Percentiles rank a stretch among this genome's conserved stretches.
Evolutionary conservation across 1,140 invertebrate species (phyloP).

Genomic region (Octopus bimaculoides): DNA sequence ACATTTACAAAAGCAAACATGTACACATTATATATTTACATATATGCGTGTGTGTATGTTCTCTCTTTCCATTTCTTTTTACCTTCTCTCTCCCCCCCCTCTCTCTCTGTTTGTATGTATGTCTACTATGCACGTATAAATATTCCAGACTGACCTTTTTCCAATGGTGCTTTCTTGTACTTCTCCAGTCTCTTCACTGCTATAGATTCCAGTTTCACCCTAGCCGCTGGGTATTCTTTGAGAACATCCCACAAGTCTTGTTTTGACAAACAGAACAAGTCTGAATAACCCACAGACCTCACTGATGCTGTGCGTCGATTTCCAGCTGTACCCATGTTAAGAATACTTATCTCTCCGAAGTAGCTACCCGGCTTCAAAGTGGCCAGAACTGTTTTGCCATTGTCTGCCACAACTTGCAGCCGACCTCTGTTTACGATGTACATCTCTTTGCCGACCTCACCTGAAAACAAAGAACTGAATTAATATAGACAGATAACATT

Average conservation of each 20-base stretch:
- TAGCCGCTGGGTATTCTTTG: constrained; percentile 95
- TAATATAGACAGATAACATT: background rate
- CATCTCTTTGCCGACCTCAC: constrained; percentile 98
- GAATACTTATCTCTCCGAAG: constrained; percentile 99
- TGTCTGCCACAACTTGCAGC: constrained; percentile 92
- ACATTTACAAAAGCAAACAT: too few relatives aligned
- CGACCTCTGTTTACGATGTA: constrained; percentile 97
- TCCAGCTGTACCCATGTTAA: constrained; percentile 99
- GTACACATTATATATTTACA: background rate
- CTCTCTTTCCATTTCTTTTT: background rate
- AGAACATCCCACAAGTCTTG: constrained; percentile 99
- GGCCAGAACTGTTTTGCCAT: constrained; percentile 90
- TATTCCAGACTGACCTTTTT: constrained; percentile 38
- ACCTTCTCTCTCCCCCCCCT: background rate
- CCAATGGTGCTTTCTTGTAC: constrained; percentile 53
- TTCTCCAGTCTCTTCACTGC: constrained; percentile 83
- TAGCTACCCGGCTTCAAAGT: constrained; percentile 89
- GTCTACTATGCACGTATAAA: background rate
- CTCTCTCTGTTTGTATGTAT: background rate
- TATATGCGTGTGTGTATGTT: background rate
- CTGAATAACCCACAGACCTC: constrained; percentile 95
- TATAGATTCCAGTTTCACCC: constrained; percentile 94
- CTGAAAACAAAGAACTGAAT: constrained; percentile 51
- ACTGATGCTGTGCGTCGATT: constrained; percentile 76
- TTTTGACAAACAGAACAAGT: constrained; percentile 97